Conservation (phyloP, 2,113 vertebrate species). For the Octodon degus region DNA sequence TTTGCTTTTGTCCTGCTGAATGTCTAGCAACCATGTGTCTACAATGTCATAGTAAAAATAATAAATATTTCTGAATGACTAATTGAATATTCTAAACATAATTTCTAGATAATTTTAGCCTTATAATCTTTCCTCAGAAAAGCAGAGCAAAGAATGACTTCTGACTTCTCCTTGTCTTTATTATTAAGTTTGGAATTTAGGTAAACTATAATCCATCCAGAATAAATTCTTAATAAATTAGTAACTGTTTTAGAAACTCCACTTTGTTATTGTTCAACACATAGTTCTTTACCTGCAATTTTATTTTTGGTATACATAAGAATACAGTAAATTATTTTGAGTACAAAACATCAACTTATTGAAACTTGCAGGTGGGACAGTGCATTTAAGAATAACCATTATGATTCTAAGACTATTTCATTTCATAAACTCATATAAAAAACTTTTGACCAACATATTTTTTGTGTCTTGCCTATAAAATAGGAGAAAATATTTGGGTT, state of each 20-base stretch:
- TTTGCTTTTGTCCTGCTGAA: not conserved
- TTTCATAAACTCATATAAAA: conserved; percentile 2
- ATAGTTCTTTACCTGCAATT: not conserved
- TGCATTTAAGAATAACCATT: not conserved
- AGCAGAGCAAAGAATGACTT: not conserved
- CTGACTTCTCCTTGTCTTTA: not conserved
- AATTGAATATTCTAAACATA: not conserved
- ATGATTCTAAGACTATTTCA: not conserved
- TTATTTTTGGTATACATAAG: conserved; percentile 18
- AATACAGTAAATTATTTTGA: not conserved
- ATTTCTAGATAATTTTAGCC: not conserved
- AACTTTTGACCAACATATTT: not conserved
- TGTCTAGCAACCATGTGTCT: not conserved
- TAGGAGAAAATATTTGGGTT: not conserved
- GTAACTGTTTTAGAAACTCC: not conserved
- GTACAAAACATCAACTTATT: not conserved
- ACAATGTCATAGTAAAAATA: not conserved
- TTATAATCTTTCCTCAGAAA: not conserved
- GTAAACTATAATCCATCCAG: not conserved
- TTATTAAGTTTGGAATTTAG: not conserved
- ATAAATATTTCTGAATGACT: conserved; percentile 46
- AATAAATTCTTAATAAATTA: not conserved
- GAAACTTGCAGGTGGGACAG: not conserved
- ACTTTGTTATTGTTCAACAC: not conserved
- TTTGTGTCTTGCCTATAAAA: conserved; percentile 26